Base-by-base conservation (phyloP, 2,888 invertebrate species). In the Patella depressa region DNA sequence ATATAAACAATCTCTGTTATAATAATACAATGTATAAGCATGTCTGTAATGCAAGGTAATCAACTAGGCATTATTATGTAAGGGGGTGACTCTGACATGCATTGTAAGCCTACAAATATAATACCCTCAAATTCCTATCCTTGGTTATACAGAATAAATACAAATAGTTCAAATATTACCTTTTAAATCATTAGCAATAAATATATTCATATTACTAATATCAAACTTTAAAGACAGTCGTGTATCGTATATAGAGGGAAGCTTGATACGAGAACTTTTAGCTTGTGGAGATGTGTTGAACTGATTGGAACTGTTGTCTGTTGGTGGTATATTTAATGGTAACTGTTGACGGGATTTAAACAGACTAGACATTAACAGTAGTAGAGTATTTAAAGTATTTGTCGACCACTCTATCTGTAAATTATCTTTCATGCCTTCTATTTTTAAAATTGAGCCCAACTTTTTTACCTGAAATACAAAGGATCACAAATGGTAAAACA, bases 331-430 rank as follows among this genome's bases (percentile, higher is more conserved):
- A 72, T 82, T 81, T 5, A 65, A 24, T 65, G 65, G 65, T 17
- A 65, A 24, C 24, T 65, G 65, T 65, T 65, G 65, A 24, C 79
- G 81, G 7, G 79, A 80, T 71, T 81, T 82, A 9, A 80, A 70
- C 53, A 89, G 74, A 3, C 87, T 85, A 45, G 82, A 81, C 5
- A 86, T 75, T 59, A 90, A 79, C 19, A 85, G 85, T 11, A 83
- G 79, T 17, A 88, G 74, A n/a, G 86, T 81, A 72, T 80, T 80
- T 34, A 88, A 79, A 0, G 87, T 84, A 53, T 77, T 83, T 3
- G 89, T 82, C 4, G 90, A 90, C 87, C 89, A 87, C 78, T 90
- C 90, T 19, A 89, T 17, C 76, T 89, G 89, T 5, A 89, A 73
- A 79, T 89, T 88, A 82, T 89, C 87, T 65, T 85, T 78, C 86